Base-by-base conservation (phyloP, 2,113 vertebrate genomes). In the Oenanthe melanoleuca region DNA sequence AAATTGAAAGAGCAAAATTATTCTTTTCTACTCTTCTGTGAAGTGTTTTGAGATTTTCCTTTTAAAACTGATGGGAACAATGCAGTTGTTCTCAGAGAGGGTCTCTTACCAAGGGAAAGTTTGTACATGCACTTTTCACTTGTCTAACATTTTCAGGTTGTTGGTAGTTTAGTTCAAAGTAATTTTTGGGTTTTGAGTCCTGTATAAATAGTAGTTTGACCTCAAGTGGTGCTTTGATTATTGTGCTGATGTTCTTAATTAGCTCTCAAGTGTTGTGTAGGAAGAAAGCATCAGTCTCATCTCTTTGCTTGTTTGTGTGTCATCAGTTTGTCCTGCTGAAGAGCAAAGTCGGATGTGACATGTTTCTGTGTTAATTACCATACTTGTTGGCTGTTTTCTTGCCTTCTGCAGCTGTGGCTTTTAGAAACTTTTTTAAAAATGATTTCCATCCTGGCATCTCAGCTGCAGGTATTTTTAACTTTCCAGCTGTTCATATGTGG, bases 291-390 rank as follows among this genome's bases (percentile, higher is more conserved):
- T 52, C 23, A 52, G 60, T 23, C 9, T 29, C 0, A 0, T 6
- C 13, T 80, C 21, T 78, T 66, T 16, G 21, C 31, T 69, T 20
- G 20, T 73, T 50, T 57, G 33, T 65, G 25, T 40, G 61, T 74
- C 31, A 33, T 59, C 55, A 45, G 3, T 31, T 50, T 2, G 0
- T 47, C 24, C 47, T 71, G 5, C 50, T 42, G 70, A 71, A 33
- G 24, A 53, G 11, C 23, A 44, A 31, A 77, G 2, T 52, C 0
- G 0, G 19, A 29, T 67, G n/a, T 60, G 56, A 5, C 33, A 26
- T 26, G 5, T 50, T 92, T 80, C 9, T 15, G 1, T 49, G 21
- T 65, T 87, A 40, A 56, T 45, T 60, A 28, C 56, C 56, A 20
- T 53, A 31, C 8, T 31, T 56, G 3, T n/a, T 56, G 52, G 15